Conservation (phyloP, 2,797 vertebrate species). For the Bryconaethiops microstoma region DNA sequence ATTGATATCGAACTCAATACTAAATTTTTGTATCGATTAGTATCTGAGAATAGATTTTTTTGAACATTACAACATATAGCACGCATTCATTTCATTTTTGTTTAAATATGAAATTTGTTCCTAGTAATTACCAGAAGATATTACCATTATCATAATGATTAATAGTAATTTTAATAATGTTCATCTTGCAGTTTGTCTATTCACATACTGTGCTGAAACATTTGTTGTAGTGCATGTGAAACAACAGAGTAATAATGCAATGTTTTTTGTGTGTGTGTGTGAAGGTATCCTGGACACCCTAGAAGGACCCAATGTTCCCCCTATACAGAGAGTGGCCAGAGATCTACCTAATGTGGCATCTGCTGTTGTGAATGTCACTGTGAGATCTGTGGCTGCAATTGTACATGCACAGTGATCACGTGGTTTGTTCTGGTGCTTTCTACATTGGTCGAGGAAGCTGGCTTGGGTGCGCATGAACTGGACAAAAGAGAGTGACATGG, state of each 20-base stretch:
- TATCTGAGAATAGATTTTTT: too few relatives aligned
- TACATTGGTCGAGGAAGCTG: slow-evolving; percentile 13
- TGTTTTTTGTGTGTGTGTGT: slow-evolving; percentile 37
- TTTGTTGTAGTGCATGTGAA: neutral
- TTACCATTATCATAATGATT: too few relatives aligned
- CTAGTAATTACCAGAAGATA: too few relatives aligned
- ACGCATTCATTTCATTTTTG: too few relatives aligned
- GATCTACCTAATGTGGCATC: slow-evolving; percentile 80
- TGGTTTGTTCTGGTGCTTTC: slow-evolving; percentile 27
- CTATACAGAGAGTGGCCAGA: slow-evolving; percentile 91
- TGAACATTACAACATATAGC: too few relatives aligned
- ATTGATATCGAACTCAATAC: too few relatives aligned
- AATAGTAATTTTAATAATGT: too few relatives aligned
- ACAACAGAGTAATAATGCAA: neutral
- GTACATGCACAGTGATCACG: slow-evolving; percentile 59
- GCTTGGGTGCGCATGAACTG: slow-evolving; percentile 21
- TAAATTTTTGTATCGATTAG: too few relatives aligned
- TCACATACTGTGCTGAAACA: neutral
- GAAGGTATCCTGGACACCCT: slow-evolving; percentile 90
- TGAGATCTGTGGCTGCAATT: slow-evolving; percentile 63
- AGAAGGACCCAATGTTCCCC: slow-evolving; percentile 85
- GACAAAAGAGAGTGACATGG: slow-evolving; percentile 18
- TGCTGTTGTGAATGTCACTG: slow-evolving; percentile 78
- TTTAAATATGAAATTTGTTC: too few relatives aligned
- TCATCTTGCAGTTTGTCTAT: too few relatives aligned